Conservation (phyloP, 2,888 invertebrate species). For the Pseudococcus longispinus region DNA sequence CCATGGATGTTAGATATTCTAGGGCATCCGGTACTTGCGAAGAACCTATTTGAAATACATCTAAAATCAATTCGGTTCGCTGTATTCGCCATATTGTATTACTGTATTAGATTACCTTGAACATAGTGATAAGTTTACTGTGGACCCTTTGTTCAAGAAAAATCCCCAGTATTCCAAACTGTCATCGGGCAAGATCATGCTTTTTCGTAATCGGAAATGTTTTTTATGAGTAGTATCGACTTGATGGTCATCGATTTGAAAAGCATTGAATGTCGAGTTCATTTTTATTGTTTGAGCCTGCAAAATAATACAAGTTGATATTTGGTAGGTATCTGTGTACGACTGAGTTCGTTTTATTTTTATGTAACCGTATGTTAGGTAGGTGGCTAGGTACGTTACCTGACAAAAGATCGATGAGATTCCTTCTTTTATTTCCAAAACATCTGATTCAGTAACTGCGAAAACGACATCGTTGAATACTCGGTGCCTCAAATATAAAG, state of each 20-base stretch:
- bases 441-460: slow-evolving; percentile 82
- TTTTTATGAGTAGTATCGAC: slow-evolving; percentile 72
- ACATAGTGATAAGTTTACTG: slow-evolving; percentile 79
- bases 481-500: slow-evolving; percentile 78
- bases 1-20: too few relatives aligned
- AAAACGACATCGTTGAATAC: slow-evolving; percentile 80
- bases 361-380: too few relatives aligned
- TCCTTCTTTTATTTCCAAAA: slow-evolving; percentile 81
- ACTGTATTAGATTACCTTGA: slow-evolving; percentile 69
- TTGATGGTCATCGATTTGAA: slow-evolving; percentile 76
- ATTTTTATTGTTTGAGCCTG: slow-evolving; percentile 78
- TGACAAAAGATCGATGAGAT: slow-evolving; percentile 82
- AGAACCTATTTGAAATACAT: too few relatives aligned
- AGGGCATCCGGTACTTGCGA: too few relatives aligned
- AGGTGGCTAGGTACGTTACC: slow-evolving; percentile 60
- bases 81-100: too few relatives aligned
- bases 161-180: slow-evolving; percentile 90
- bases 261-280: slow-evolving; percentile 75
- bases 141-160: slow-evolving; percentile 79
- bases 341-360: too few relatives aligned
- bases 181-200: slow-evolving; percentile 83
- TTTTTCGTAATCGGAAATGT: slow-evolving; percentile 79
- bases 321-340: too few relatives aligned
- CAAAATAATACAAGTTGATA: slow-evolving; percentile 54
- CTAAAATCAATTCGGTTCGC: too few relatives aligned